Evolutionary conservation across 1,140 invertebrate genomes (phyloP).

Genomic region (Maconellicoccus hirsutus): DNA sequence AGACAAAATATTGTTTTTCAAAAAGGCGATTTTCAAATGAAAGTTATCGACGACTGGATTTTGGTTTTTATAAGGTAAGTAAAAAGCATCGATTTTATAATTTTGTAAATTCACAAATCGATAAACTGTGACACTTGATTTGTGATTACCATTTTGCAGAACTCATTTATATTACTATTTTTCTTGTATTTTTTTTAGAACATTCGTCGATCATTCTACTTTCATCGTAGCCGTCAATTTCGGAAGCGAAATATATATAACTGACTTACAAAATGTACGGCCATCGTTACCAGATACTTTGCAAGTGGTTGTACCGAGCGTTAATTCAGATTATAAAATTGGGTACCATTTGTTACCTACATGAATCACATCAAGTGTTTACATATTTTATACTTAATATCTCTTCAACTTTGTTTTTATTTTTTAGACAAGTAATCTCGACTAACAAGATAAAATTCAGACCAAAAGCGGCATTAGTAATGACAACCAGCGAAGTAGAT

Average conservation of each 20-base stretch:
- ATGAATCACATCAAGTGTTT: constrained; percentile 17
- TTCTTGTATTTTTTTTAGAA: neutral
- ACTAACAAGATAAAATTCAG: neutral
- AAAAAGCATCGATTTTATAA: too few relatives aligned
- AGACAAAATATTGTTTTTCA: constrained; percentile 23
- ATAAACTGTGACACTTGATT: neutral
- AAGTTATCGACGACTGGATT: constrained; percentile 24
- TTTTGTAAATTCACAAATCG: too few relatives aligned
- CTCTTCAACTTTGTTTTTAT: neutral
- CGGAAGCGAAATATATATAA: constrained; percentile 11
- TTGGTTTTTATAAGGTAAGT: constrained; percentile 24
- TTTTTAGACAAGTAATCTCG: neutral
- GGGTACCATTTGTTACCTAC: constrained; percentile 20
- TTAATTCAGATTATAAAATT: neutral
- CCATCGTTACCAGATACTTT: constrained; percentile 19
- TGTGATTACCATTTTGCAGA: neutral
- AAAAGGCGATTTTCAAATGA: constrained; percentile 24
- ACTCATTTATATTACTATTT: neutral
- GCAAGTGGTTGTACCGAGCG: constrained; percentile 2
- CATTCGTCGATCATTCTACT: constrained; percentile 24
- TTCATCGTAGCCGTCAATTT: constrained; percentile 26
- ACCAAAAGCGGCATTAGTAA: constrained; percentile 25
- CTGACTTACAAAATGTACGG: constrained; percentile 14
- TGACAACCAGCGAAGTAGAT: constrained; percentile 18
- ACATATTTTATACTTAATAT: neutral